These are phyloP conservation scores for Chaenodraco wilsoni DNA, from an alignment of 2,797 vertebrate species.

Conservation along the genomic window DNA sequence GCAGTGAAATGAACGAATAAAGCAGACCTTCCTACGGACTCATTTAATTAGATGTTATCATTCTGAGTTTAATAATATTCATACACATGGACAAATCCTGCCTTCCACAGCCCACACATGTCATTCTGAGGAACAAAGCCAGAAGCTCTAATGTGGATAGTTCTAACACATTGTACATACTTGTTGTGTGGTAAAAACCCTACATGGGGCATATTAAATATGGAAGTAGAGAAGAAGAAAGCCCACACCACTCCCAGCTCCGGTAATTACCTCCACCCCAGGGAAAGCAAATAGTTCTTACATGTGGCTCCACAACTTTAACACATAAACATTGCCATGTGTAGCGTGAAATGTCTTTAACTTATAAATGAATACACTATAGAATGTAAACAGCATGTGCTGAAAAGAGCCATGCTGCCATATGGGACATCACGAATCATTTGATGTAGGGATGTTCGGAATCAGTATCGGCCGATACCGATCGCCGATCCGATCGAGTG, in stretches of 20 bases:
- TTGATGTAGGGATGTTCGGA: too few species aligned
- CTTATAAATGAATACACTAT: slow-evolving; percentile 60
- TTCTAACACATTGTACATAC: slow-evolving; percentile 50
- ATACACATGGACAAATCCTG: slow-evolving; percentile 54
- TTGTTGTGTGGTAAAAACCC: slow-evolving; percentile 34
- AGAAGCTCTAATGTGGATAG: slow-evolving; percentile 51
- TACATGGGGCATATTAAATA: slow-evolving; percentile 49
- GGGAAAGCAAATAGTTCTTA: slow-evolving; percentile 46
- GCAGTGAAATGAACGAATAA: slow-evolving; percentile 61
- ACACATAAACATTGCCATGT: slow-evolving; percentile 60
- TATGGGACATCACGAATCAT: too few species aligned
- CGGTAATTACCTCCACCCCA: slow-evolving; percentile 49
- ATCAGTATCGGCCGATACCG: too few species aligned
- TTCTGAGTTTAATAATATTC: slow-evolving; percentile 63
- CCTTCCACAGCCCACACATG: slow-evolving; percentile 55
- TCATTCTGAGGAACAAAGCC: slow-evolving; percentile 57
- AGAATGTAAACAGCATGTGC: slow-evolving; percentile 51
- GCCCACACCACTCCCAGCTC: slow-evolving; percentile 30
- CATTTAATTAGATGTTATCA: slow-evolving; percentile 76
- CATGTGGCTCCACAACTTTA: slow-evolving; percentile 29
- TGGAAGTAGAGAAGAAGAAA: slow-evolving; percentile 30
- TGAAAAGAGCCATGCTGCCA: slow-evolving; percentile 34
- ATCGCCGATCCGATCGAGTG: too few species aligned
- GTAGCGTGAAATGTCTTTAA: slow-evolving; percentile 39
- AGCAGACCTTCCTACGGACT: slow-evolving; percentile 64